Evolutionary conservation across 2,113 vertebrate species (phyloP), one percentile per base, ranked within the genome.

Genomic region (Engystomops pustulosus): DNA sequence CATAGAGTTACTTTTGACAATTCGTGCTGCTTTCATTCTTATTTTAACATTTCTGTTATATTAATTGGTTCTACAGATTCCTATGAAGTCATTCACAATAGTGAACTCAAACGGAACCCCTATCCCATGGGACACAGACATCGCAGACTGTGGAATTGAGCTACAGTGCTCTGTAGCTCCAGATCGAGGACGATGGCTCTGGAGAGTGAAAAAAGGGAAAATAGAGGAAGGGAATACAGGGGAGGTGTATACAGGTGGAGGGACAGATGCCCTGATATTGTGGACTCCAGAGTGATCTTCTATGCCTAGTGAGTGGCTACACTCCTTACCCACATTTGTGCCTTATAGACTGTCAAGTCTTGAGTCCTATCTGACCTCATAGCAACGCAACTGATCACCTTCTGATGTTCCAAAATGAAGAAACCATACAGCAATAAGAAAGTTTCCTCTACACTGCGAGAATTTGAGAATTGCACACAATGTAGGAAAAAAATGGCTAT

Each of bases 51-150:
- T 1, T 74, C 3, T 17, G n/a, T n/a, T n/a, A n/a, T n/a, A n/a
- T n/a, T n/a, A n/a, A n/a, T n/a, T n/a, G n/a, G n/a, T 3, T 78
- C 23, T 80, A 23, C 71, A 84, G 82, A 84, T 84, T 34, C 58
- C 44, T 45, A 47, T 84, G 17, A 67, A 84, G 20, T 18, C 82
- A 12, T 84, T 84, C 58, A 84, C 82, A 11, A 84, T 84, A 51
- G 51, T 84, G 23, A 78, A 45, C 44, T 34, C 60, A 20, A 45
- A 53, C 0, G 82, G 82, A 41, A 69, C n/a, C 3, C 20, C 32
- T 0, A 77, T 84, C 12, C 72, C 82, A 3, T 78, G n/a, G 30
- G 45, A 47, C 11, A 84, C 82, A 55, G 72, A 84, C 18, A 84
- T 84, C 15, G 20, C 44, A 49, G 72, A 68, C 25, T 84, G 82